These are phyloP conservation scores for Chelonus formosanus DNA, from an alignment of 2,888 invertebrate genomes.

Conservation along the genomic window DNA sequence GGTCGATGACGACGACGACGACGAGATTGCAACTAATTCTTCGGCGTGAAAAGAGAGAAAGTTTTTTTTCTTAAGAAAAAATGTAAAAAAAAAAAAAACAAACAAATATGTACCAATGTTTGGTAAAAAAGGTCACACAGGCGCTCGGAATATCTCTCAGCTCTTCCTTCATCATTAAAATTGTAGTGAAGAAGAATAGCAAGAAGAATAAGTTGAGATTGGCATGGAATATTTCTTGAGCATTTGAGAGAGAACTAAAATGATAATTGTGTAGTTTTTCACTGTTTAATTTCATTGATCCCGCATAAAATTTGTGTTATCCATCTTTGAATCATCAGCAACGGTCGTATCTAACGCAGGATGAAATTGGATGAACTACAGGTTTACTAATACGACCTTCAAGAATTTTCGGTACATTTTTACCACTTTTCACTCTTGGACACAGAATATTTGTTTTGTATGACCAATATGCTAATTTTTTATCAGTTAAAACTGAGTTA, in stretches of 20 bases:
- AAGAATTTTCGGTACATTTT: conserved; percentile 64
- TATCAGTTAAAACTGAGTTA: conserved; percentile 50
- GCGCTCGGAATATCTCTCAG: conserved; percentile 50
- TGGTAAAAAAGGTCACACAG: conserved; percentile 58
- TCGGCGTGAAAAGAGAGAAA: conserved; percentile 24
- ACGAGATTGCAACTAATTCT: conserved; percentile 35
- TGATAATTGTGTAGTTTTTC: neutral
- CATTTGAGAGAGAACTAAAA: conserved; percentile 16
- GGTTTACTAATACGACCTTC: conserved; percentile 26
- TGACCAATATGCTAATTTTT: conserved; percentile 53
- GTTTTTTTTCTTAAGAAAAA: conserved; percentile 19
- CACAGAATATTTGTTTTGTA: conserved; percentile 71
- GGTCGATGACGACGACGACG: conserved; percentile 18
- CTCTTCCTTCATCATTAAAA: conserved; percentile 16
- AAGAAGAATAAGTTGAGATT: conserved; percentile 15
- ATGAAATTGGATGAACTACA: conserved; percentile 29
- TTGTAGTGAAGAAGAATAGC: conserved; percentile 17
- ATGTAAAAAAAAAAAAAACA: conserved; percentile 43
- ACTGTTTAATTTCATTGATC: neutral
- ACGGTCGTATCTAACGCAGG: conserved; percentile 40
- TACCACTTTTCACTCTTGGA: conserved; percentile 72
- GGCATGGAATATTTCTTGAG: conserved; percentile 14
- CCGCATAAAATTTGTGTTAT: conserved; percentile 6
- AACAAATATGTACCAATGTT: conserved; percentile 60
- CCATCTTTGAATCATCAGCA: conserved; percentile 50